Conservation (phyloP, 2,113 vertebrate species). For the Equus quagga region DNA sequence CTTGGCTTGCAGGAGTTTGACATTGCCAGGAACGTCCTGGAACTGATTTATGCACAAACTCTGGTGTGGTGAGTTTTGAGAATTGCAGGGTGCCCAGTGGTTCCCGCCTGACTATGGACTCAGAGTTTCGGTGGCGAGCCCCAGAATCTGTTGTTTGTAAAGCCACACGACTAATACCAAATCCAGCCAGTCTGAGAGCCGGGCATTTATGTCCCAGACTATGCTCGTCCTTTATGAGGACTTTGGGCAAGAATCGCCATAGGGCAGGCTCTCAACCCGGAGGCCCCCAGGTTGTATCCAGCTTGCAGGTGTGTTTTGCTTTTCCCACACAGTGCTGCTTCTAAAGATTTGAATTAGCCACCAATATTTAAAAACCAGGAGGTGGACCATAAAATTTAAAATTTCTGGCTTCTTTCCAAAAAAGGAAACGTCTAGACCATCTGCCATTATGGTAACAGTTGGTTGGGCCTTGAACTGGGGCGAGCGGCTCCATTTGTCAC, state of each 20-base stretch:
- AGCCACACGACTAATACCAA: neutral
- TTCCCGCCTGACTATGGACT: neutral
- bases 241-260: neutral
- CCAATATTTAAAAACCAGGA: neutral
- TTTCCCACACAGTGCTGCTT: neutral
- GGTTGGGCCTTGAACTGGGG: neutral
- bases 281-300: neutral
- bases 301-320: neutral
- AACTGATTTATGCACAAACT: slow-evolving; percentile 96
- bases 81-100: neutral
- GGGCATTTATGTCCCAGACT: neutral
- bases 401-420: neutral
- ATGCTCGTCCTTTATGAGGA: neutral
- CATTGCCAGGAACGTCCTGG: slow-evolving; percentile 95
- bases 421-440: neutral
- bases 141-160: neutral
- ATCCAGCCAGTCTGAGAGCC: neutral
- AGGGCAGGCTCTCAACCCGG: neutral
- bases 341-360: neutral
- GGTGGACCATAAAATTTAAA: neutral
- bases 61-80: slow-evolving; percentile 92
- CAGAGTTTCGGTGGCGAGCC: neutral
- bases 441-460: neutral
- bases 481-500: neutral
- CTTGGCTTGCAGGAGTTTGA: slow-evolving; percentile 95